Evolutionary conservation across 1,140 invertebrate genomes (phyloP).

Genomic region (Drosophila watanabei): DNA sequence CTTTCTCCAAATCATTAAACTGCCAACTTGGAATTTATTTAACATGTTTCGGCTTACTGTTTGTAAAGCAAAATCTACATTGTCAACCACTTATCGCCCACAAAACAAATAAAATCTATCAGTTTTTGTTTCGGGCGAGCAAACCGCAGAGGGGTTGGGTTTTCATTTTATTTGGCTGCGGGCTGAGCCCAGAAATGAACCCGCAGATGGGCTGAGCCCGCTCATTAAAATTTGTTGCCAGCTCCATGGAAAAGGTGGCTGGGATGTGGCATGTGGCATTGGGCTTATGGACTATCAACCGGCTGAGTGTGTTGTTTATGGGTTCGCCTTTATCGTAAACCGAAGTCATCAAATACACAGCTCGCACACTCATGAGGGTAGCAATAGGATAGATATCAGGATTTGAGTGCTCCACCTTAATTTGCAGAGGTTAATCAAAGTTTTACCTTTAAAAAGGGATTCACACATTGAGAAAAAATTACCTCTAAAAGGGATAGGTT

Average conservation of each 20-base stretch:
- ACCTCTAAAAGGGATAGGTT: too few species aligned
- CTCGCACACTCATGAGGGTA: constrained; percentile 28
- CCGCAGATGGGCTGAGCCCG: constrained; percentile 42
- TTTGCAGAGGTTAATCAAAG: constrained; percentile 27
- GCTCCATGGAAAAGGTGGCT: constrained; percentile 19
- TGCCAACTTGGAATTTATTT: constrained; percentile 32
- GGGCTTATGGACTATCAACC: constrained; percentile 39
- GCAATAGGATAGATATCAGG: constrained; percentile 29
- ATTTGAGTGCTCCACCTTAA: constrained; percentile 38
- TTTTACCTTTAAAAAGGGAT: constrained; percentile 2
- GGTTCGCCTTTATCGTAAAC: constrained; percentile 42
- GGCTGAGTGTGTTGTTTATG: constrained; percentile 47
- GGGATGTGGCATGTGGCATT: constrained; percentile 11
- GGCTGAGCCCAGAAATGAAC: constrained; percentile 45
- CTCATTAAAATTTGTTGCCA: constrained; percentile 52
- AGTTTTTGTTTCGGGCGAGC: constrained; percentile 44
- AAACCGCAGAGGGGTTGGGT: constrained; percentile 19
- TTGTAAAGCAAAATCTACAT: constrained; percentile 47
- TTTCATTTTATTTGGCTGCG: constrained; percentile 56
- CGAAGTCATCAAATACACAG: constrained; percentile 42
- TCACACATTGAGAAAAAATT: background rate
- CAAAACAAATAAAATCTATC: constrained; percentile 74
- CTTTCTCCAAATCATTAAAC: constrained; percentile 22
- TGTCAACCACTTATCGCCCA: constrained; percentile 77
- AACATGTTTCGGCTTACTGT: constrained; percentile 14